A percentile compares a stretch with the other conserved stretches of the same genome.
These are phyloP conservation scores for Corynorhinus townsendii DNA, from an alignment of 2,113 vertebrate genomes.

Conservation along the genomic window DNA sequence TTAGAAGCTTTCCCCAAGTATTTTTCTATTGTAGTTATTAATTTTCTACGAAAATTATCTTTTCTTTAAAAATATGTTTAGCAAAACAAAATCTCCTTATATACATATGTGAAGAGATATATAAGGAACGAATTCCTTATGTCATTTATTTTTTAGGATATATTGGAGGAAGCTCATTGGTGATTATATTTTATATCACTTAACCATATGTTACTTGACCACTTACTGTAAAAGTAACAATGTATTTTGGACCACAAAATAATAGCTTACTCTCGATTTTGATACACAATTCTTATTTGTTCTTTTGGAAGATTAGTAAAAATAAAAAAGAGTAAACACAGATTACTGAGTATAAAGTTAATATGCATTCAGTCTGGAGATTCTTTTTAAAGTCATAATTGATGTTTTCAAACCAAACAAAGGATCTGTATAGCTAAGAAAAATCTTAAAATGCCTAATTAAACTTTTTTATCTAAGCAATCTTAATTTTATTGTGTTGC, in stretches of 20 bases:
- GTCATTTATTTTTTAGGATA: constrained; percentile 1
- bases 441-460: constrained; percentile 19
- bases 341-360: constrained; percentile 1
- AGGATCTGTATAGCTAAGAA: not conserved
- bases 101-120: not conserved
- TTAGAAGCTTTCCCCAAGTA: not conserved
- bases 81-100: not conserved
- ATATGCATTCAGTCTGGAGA: constrained; percentile 8
- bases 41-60: not conserved
- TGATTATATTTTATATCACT: not conserved
- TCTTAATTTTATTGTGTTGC: not conserved
- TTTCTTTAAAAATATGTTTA: not conserved
- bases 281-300: not conserved
- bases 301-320: not conserved
- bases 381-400: constrained; percentile 34
- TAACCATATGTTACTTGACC: not conserved
- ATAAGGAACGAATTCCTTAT: not conserved
- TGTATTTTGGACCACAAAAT: not conserved
- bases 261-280: constrained; percentile 29
- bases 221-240: constrained; percentile 20
- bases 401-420: not conserved
- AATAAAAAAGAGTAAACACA: not conserved
- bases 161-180: not conserved
- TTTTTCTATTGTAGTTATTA: not conserved
- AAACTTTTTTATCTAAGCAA: constrained; percentile 16